phyloP scores from a whole-genome alignment of 2,888 invertebrate genomes.

The Exocentrus adspersus region DNA sequence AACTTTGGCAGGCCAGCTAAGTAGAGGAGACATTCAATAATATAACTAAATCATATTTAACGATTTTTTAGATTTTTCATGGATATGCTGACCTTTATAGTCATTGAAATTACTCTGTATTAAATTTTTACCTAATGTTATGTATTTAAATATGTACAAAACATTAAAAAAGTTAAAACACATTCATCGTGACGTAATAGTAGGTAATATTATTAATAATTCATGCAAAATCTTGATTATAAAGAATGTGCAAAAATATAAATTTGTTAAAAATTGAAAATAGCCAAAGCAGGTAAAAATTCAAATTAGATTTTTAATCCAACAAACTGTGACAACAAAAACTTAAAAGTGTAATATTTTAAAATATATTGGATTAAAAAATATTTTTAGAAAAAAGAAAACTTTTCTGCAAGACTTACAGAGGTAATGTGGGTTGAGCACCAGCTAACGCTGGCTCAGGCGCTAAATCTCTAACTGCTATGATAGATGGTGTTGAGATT shows the following conservation, averaged over 20 bases:
- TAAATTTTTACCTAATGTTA: conserved; percentile 25
- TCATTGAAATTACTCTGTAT: conserved; percentile 1
- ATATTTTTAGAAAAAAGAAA: not conserved
- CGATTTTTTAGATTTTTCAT: not conserved
- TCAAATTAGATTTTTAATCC: conserved; percentile 13
- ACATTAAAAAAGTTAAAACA: conserved; percentile 4
- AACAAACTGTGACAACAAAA: conserved; percentile 3
- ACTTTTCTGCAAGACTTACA: conserved; percentile 66
- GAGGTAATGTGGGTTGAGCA: conserved; percentile 67
- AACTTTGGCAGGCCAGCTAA: too few relatives aligned
- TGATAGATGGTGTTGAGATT: conserved; percentile 89
- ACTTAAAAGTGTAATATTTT: not conserved
- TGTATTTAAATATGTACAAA: conserved; percentile 18
- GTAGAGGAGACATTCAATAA: not conserved
- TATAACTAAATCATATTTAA: not conserved
- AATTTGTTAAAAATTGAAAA: conserved; percentile 8
- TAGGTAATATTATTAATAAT: conserved; percentile 4
- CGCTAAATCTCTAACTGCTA: conserved; percentile 73
- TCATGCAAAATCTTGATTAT: conserved; percentile 23
- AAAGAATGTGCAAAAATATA: conserved; percentile 18
- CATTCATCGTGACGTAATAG: conserved; percentile 7
- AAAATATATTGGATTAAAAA: conserved; percentile 14
- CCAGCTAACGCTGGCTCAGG: conserved; percentile 66
- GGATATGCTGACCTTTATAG: conserved; percentile 16
- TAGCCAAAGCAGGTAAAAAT: conserved; percentile 24